Base-by-base conservation (phyloP, 1,140 invertebrate species). In the Parasteatoda tepidariorum region DNA sequence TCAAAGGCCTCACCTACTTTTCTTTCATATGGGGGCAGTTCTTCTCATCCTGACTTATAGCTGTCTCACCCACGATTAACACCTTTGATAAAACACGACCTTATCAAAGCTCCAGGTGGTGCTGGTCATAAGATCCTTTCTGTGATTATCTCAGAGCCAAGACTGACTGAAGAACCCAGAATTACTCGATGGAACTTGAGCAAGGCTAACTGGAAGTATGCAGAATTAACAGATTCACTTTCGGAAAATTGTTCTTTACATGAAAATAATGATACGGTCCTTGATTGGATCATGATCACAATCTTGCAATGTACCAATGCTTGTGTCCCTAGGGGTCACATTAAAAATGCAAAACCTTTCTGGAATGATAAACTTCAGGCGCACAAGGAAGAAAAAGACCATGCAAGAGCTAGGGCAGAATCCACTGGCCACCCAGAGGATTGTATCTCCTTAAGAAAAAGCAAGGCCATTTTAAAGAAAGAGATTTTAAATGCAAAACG, bases 271-370 rank as follows among this genome's bases (percentile, higher is more conserved):
- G 55, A 59, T 59, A 59, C 6, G n/a, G 55, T n/a, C 5, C 22
- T 59, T 5, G 15, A n/a, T n/a, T 7, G n/a, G 18, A 59, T 59
- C n/a, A 59, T 59, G 4, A 7, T 5, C 5, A 24, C 55, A 9
- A 59, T 59, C n/a, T 24, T n/a, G 5, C 4, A 7, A 4, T n/a
- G 6, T 59, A n/a, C 55, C 15, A 59, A 59, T n/a, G 18, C 22
- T 24, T 59, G 55, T 59, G n/a, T 67, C 18, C 33, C 9, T n/a
- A 67, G 64, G 30, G n/a, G 9, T 4, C 30, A 67, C 38, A n/a
- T 67, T 34, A 67, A 67, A 38, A 67, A 67, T 18, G 30, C 33
- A n/a, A 67, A 67, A 34, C 31, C 13, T 67, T 67, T 67, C 30
- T 67, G 64, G 30, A 67, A 34, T 38, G 64, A 34, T 24, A 67